phyloP scores from a whole-genome alignment of 2,113 vertebrate species.

The Micromys minutus region DNA sequence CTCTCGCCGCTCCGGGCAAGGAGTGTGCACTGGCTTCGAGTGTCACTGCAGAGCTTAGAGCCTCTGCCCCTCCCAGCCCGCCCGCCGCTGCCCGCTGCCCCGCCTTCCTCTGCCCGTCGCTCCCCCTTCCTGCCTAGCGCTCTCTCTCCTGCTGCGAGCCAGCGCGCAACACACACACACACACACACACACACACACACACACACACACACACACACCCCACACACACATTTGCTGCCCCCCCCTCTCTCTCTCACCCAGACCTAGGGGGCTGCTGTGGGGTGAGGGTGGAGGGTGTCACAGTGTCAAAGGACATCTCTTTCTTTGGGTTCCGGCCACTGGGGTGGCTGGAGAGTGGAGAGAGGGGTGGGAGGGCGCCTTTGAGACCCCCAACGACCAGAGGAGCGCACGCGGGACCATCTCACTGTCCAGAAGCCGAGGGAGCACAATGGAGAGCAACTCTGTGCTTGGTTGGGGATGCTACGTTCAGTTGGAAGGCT shows the following conservation, averaged over 20 bases:
- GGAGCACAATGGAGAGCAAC: background rate
- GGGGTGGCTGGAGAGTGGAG: background rate
- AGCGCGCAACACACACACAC: background rate
- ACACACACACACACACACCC: background rate
- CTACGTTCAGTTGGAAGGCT: background rate
- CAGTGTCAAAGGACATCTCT: background rate
- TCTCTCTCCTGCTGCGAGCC: constrained; percentile 45
- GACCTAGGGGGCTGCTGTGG: background rate
- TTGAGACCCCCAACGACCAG: background rate
- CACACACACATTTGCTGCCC: background rate
- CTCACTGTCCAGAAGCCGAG: background rate
- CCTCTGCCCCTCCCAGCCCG: constrained; percentile 46
- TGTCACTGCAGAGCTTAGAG: constrained; percentile 70
- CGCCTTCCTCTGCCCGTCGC: constrained; percentile 48
- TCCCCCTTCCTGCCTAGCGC: background rate
- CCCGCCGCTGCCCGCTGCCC: constrained; percentile 53
- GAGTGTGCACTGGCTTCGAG: constrained; percentile 55
- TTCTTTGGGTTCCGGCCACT: background rate
- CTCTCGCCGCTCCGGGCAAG: background rate
- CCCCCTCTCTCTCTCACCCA: background rate
- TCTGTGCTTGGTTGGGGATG: background rate
- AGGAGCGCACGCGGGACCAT: background rate
- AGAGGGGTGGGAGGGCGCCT: background rate
- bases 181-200: background rate
- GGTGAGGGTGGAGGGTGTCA: background rate